Conservation (phyloP, 2,888 invertebrate genomes). For the Thera britannica region DNA sequence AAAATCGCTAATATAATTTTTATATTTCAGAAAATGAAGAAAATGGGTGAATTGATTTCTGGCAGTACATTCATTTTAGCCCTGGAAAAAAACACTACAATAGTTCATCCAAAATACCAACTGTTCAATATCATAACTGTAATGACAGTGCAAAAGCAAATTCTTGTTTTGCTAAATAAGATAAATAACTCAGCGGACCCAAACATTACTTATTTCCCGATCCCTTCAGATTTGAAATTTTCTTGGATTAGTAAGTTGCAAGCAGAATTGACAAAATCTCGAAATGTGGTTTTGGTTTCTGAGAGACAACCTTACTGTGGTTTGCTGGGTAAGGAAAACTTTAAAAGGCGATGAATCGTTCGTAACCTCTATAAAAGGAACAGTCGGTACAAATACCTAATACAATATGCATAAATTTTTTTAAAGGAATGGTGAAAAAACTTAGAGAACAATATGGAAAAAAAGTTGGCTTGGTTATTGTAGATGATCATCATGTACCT, state of each 20-base stretch:
- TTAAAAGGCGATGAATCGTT: constrained; percentile 2
- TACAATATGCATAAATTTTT: constrained; percentile 1
- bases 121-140: constrained; percentile 54
- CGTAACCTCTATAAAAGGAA: background rate
- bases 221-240: constrained; percentile 55
- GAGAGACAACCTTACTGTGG: constrained; percentile 60
- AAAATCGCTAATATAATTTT: background rate
- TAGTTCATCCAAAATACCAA: constrained; percentile 46
- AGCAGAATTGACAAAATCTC: constrained; percentile 53
- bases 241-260: constrained; percentile 56
- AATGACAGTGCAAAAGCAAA: constrained; percentile 54
- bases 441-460: constrained; percentile 84
- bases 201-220: constrained; percentile 49
- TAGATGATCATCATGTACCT: constrained; percentile 76
- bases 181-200: constrained; percentile 32
- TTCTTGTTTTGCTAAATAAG: constrained; percentile 55
- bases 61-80: constrained; percentile 54
- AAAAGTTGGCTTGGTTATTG: constrained; percentile 75
- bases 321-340: constrained; percentile 50
- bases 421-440: constrained; percentile 88
- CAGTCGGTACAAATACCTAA: background rate
- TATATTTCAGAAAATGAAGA: constrained; percentile 57
- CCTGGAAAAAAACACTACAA: constrained; percentile 50
- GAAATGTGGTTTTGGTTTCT: constrained; percentile 56
- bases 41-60: constrained; percentile 44